Conservation (phyloP, 2,797 vertebrate species). For the Schizopygopsis pylzovi region DNA sequence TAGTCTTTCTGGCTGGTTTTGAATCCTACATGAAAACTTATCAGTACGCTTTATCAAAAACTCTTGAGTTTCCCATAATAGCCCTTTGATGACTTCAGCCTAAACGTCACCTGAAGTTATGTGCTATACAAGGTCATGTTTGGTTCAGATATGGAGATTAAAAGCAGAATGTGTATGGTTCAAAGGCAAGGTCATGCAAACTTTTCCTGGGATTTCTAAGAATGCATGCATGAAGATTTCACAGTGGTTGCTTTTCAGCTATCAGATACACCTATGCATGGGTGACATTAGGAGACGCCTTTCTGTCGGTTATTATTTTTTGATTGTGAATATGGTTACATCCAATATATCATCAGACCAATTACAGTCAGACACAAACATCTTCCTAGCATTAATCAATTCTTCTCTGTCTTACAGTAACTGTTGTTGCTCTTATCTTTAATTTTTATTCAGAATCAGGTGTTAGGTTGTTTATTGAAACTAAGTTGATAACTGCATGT, state of each 20-base stretch:
- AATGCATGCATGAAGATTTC: conserved; percentile 52
- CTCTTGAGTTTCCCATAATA: not conserved
- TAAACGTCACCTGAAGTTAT: conserved; percentile 14
- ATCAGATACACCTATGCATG: conserved; percentile 20
- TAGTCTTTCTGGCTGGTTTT: conserved; percentile 21
- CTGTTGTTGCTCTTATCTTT: not conserved
- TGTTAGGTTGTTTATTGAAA: not conserved
- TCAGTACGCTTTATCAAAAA: conserved; percentile 34
- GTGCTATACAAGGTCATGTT: conserved; percentile 30
- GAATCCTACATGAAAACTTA: conserved; percentile 8
- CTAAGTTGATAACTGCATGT: not conserved
- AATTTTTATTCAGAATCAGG: not conserved
- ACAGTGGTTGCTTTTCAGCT: conserved; percentile 53
- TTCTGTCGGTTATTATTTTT: not conserved
- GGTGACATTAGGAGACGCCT: not conserved
- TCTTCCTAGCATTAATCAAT: not conserved
- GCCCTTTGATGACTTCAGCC: conserved; percentile 15
- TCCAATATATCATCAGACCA: not conserved
- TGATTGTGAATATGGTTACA: not conserved
- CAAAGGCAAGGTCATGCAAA: conserved; percentile 31
- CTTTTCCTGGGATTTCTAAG: conserved; percentile 23
- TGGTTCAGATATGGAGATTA: conserved; percentile 49
- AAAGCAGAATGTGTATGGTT: conserved; percentile 37
- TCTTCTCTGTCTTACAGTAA: not conserved
- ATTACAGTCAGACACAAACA: not conserved